A percentile compares a stretch with the other conserved stretches of the same genome.
Evolutionary conservation across 2,113 vertebrate genomes (phyloP).

Genomic region (Otolemur garnettii): DNA sequence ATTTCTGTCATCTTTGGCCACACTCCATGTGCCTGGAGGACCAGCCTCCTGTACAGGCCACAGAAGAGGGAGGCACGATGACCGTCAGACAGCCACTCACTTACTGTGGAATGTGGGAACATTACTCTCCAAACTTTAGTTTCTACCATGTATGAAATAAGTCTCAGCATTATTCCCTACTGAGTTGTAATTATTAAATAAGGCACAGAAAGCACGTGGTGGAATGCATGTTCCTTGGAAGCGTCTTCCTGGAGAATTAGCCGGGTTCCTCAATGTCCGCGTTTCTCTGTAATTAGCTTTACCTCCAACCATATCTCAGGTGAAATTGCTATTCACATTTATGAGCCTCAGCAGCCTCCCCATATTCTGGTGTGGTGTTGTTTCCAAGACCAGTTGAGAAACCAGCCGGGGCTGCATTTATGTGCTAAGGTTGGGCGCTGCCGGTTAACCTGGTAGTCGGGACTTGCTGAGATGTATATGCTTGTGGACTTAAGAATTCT

Average conservation of each 20-base stretch:
- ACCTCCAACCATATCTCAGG: not conserved
- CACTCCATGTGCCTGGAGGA: not conserved
- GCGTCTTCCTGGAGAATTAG: not conserved
- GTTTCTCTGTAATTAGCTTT: not conserved
- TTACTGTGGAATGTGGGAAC: not conserved
- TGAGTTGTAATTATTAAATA: not conserved
- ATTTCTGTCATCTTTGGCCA: not conserved
- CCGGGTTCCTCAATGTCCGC: accelerated
- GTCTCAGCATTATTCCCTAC: too few relatives aligned
- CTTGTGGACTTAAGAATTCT: not conserved
- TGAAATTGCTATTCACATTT: not conserved
- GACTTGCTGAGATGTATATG: accelerated
- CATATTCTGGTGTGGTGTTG: too few relatives aligned
- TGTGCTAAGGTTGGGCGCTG: not conserved
- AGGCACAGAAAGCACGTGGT: not conserved
- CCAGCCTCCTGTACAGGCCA: not conserved
- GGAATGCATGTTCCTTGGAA: not conserved
- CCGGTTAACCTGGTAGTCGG: not conserved
- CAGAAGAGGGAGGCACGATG: not conserved
- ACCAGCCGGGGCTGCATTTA: not conserved
- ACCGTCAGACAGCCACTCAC: not conserved
- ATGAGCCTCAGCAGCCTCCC: not conserved
- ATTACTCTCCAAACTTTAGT: not conserved
- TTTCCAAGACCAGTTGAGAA: not conserved
- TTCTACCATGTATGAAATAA: not conserved